These are phyloP conservation scores for Melierax canorus DNA, from an alignment of 2,113 vertebrate genomes.

Conservation along the genomic window DNA sequence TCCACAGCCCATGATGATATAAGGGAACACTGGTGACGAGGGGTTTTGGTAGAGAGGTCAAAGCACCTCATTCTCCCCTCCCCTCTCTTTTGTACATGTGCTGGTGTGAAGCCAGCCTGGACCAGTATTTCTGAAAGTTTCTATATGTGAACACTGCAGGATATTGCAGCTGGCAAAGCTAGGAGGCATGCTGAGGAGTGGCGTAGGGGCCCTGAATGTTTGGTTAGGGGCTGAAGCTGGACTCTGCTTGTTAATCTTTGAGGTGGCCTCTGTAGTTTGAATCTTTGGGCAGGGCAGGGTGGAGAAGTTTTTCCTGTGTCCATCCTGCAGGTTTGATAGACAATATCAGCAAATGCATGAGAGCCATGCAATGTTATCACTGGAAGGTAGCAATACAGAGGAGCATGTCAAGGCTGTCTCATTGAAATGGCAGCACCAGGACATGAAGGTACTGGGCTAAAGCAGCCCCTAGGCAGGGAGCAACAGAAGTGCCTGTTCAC, in stretches of 20 bases:
- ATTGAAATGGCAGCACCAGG: neutral
- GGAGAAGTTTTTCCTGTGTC: neutral
- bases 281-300: neutral
- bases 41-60: neutral
- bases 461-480: neutral
- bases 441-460: neutral
- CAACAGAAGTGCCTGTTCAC: neutral
- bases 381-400: neutral
- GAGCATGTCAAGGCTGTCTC: neutral
- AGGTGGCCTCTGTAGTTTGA: neutral
- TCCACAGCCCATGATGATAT: neutral
- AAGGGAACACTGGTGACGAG: neutral
- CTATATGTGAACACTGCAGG: neutral
- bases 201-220: neutral
- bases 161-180: neutral
- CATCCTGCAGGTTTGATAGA: neutral
- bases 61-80: neutral
- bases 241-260: neutral
- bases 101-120: neutral
- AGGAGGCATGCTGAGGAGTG: neutral
- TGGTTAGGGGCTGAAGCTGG: neutral
- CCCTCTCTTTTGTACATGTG: neutral
- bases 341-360: neutral
- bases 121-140: neutral
- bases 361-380: neutral